Evolutionary conservation across 2,888 invertebrate species (phyloP).

Genomic region (Amphiduros pacificus): DNA sequence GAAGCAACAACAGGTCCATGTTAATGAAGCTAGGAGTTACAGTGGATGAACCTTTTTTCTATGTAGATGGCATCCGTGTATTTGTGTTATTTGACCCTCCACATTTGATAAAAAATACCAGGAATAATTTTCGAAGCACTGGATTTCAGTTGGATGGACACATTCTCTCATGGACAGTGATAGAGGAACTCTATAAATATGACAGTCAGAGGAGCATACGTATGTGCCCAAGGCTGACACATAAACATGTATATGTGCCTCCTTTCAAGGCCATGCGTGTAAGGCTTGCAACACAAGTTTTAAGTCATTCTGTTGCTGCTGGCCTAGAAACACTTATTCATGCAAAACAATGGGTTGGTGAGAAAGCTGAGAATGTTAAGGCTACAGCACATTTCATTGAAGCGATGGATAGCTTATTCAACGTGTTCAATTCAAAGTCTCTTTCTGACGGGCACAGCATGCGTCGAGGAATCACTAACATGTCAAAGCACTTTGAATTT

Average conservation of each 20-base stretch:
- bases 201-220: slow-evolving; percentile 1
- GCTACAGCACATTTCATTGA: neutral
- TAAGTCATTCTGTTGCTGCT: neutral
- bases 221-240: neutral
- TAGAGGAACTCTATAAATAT: slow-evolving; percentile 7
- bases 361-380: neutral
- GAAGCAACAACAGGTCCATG: slow-evolving; percentile 10
- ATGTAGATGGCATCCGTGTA: slow-evolving; percentile 2
- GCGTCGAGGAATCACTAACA: neutral
- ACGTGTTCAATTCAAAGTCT: neutral
- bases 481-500: neutral
- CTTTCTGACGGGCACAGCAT: neutral
- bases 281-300: neutral
- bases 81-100: slow-evolving; percentile 19
- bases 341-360: neutral
- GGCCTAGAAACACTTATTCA: neutral
- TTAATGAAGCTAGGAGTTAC: slow-evolving; percentile 10
- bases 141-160: slow-evolving; percentile 2
- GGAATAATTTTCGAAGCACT: slow-evolving; percentile 15
- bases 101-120: slow-evolving; percentile 17
- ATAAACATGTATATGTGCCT: neutral
- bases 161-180: neutral
- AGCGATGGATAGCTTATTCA: neutral
- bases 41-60: slow-evolving; percentile 8
- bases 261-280: neutral